Base-by-base conservation (phyloP, 2,888 invertebrate species). In the Rotaria macrura region DNA sequence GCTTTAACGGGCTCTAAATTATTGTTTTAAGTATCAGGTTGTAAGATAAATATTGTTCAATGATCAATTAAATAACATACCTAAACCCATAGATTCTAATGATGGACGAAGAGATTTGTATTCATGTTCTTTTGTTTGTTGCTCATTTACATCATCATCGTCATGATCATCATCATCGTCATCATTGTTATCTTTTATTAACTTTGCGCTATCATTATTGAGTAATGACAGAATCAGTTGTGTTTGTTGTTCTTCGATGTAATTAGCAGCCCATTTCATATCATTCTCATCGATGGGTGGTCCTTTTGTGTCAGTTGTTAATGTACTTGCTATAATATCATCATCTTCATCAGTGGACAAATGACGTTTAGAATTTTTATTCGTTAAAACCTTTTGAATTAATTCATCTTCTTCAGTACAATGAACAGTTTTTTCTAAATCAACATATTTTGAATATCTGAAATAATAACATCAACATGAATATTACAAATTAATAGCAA, bases 341-440 rank as follows among this genome's bases (percentile, higher is more conserved):
- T 47, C 65, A 84, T 23, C 47, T 6, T 57, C 83, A 57, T n/a
- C 54, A 20, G 40, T 34, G 25, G 85, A 57, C 17, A 47, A 20
- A 2, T 83, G 29, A 29, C 55, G 55, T 38, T 85, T 54, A 23
- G 43, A 23, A 25, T n/a, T 52, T 29, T 57, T 85, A 12, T 83
- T 83, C 20, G 55, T 85, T n/a, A 85, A 83, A n/a, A 55, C 83
- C 34, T 85, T 84, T 12, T 85, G 65, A 20, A 85, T 49, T 47
- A 83, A 83, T 40, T 85, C 85, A 54, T 54, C 83, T 40, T 85
- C 85, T 83, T 83, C 83, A 55, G 40, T 65, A 14, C 23, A 29
- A 34, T 83, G 54, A 57, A 83, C 47, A 14, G 43, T 83, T 55
- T 83, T 85, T 40, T 85, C 85, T 43, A 85, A 55, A 34, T 85